A percentile compares a stretch with the other conserved stretches of the same genome.
Evolutionary conservation across 1,140 invertebrate genomes (phyloP).

Genomic region (Steinernema khuongi): DNA sequence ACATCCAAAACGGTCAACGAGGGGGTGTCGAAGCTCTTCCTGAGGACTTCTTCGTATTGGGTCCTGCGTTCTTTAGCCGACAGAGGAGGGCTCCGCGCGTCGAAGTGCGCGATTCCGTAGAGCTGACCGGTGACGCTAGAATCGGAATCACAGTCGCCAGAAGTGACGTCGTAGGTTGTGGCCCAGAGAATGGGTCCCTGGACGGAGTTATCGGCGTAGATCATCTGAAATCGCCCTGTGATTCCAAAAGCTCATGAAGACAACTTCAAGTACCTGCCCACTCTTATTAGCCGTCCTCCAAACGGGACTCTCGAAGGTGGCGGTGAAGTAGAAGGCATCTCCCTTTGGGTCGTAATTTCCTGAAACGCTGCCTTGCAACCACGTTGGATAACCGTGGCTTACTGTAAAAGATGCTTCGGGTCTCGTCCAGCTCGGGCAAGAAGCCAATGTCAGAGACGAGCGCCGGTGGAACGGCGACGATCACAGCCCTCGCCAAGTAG

Average conservation of each 20-base stretch:
- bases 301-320: slow-evolving; percentile 22
- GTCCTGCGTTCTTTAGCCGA: background rate
- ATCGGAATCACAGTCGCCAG: slow-evolving; percentile 13
- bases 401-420: slow-evolving; percentile 19
- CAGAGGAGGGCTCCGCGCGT: background rate
- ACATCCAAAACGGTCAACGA: slow-evolving; percentile 16
- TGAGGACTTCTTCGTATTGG: slow-evolving; percentile 10
- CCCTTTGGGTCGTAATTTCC: slow-evolving; percentile 31
- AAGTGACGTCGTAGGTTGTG: slow-evolving; percentile 29
- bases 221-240: background rate
- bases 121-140: background rate
- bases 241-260: background rate
- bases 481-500: slow-evolving; percentile 8
- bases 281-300: slow-evolving; percentile 24
- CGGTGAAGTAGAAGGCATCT: slow-evolving; percentile 34
- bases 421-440: slow-evolving; percentile 17
- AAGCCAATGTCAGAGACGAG: slow-evolving; percentile 17
- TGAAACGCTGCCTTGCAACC: slow-evolving; percentile 3
- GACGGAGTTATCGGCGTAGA: slow-evolving; percentile 13
- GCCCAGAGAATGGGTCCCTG: slow-evolving; percentile 25
- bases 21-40: background rate
- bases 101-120: slow-evolving; percentile 32
- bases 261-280: slow-evolving; percentile 22
- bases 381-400: background rate
- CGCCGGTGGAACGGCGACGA: slow-evolving; percentile 27